A percentile compares a stretch with the other conserved stretches of the same genome.
Evolutionary conservation across 1,140 invertebrate species (phyloP).

Genomic region (Lepidurus arcticus): DNA sequence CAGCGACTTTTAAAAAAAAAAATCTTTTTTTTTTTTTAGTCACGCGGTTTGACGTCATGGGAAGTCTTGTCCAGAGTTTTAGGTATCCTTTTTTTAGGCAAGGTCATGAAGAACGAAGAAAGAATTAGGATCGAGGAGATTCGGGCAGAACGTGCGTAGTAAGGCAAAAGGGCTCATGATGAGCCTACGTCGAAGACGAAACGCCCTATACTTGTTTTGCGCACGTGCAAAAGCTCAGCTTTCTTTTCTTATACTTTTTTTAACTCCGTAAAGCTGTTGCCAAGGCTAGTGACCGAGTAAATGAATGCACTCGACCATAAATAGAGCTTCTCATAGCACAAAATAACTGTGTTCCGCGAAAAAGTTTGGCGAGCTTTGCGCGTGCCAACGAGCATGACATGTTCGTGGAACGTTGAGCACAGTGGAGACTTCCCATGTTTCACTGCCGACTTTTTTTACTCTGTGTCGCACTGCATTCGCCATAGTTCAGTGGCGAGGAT

Average conservation of each 20-base stretch:
- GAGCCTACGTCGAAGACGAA: too few relatives aligned
- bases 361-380: neutral
- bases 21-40: too few relatives aligned
- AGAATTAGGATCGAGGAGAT: too few relatives aligned
- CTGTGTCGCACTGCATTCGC: neutral
- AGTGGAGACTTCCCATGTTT: neutral
- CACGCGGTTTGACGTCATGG: too few relatives aligned
- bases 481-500: too few relatives aligned
- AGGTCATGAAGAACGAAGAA: too few relatives aligned
- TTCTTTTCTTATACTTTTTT: neutral
- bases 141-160: too few relatives aligned
- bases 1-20: too few relatives aligned
- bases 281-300: neutral
- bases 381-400: constrained; percentile 3
- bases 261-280: neutral
- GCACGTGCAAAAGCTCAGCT: neutral
- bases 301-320: constrained; percentile 6
- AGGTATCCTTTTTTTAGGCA: too few relatives aligned
- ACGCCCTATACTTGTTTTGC: neutral
- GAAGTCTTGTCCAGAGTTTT: too few relatives aligned
- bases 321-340: neutral
- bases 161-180: too few relatives aligned
- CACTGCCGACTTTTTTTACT: neutral
- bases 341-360: neutral
- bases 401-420: neutral